Evolutionary conservation across 2,888 invertebrate genomes (phyloP).

Genomic region (Drosophila mulleri): DNA sequence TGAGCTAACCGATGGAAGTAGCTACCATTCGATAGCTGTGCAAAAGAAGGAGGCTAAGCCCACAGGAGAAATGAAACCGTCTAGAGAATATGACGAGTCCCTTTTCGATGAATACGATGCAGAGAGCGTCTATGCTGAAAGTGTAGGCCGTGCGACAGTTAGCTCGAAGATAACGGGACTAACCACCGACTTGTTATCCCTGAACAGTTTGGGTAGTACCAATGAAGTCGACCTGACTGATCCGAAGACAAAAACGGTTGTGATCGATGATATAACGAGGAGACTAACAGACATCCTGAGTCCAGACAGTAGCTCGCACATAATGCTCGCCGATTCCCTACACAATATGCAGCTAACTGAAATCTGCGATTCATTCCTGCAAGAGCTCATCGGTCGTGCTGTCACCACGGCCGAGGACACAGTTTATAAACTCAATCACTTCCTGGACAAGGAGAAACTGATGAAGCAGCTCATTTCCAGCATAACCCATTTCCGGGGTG

Average conservation of each 20-base stretch:
- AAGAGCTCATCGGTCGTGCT: not conserved
- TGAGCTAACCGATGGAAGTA: slow-evolving; percentile 16
- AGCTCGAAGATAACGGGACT: not conserved
- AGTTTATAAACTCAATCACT: fast-evolving
- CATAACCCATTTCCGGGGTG: fast-evolving
- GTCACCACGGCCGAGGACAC: not conserved
- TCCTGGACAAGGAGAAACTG: slow-evolving; percentile 43
- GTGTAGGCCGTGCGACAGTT: not conserved
- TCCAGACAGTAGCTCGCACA: not conserved
- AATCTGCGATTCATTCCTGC: slow-evolving; percentile 2
- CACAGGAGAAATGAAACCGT: fast-evolving
- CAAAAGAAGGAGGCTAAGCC: too few relatives aligned
- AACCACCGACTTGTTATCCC: fast-evolving
- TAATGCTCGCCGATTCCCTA: not conserved
- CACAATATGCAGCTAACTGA: fast-evolving
- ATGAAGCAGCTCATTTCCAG: not conserved
- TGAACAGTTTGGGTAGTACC: not conserved
- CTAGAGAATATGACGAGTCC: not conserved
- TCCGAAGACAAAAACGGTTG: not conserved
- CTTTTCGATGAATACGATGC: not conserved
- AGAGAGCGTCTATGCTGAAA: not conserved
- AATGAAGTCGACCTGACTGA: not conserved
- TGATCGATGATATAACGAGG: fast-evolving
- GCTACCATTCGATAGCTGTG: not conserved
- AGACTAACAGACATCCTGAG: not conserved